Evolutionary conservation across 2,113 vertebrate genomes (phyloP), one percentile per base, ranked within the genome.

Genomic region (Anser cygnoides): DNA sequence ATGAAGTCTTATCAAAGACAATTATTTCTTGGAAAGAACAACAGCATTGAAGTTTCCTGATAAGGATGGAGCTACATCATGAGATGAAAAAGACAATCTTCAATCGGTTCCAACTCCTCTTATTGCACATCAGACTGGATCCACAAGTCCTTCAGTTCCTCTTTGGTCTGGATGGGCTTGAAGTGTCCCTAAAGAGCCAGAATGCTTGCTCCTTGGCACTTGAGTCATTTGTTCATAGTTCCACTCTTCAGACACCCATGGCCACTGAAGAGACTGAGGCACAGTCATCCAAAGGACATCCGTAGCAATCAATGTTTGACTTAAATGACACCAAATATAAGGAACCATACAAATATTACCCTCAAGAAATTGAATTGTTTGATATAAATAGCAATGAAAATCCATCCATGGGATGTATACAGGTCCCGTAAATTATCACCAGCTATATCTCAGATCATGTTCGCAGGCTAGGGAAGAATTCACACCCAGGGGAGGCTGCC

Each of bases 1-100:
- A 95, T 66, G 86, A 90, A 96, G 97, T 62, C 63, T 92, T 84
- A 97, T 93, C 86, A 94, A 75, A 93, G 91, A 73, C 88, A 96
- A 91, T 94, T 5, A 90, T 84, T 92, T 94, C n/a, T 50, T 86
- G 43, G 81, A 87, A 92, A 78, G 29, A 68, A 10, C 41, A 74
- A 59, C 7, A 62, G 16, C 54, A 25, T 19, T 13, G 28, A 61
- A 88, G 33, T 37, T 82, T 91, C 74, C 66, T 57, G 68, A 35
- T 75, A 85, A 43, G 68, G 23, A 70, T 80, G 25, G 12, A 75
- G 18, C 20, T 67, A 67, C 43, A 57, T 62, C 23, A 66, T 50
- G 55, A 90, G 72, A 79, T 57, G 35, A 72, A 83, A 74, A 83
- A 61, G 74, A 63, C 65, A 80, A 74, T 58, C 12, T 62, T 35